Evolutionary conservation across 2,113 vertebrate genomes (phyloP).

Genomic region (Aptenodytes patagonicus): DNA sequence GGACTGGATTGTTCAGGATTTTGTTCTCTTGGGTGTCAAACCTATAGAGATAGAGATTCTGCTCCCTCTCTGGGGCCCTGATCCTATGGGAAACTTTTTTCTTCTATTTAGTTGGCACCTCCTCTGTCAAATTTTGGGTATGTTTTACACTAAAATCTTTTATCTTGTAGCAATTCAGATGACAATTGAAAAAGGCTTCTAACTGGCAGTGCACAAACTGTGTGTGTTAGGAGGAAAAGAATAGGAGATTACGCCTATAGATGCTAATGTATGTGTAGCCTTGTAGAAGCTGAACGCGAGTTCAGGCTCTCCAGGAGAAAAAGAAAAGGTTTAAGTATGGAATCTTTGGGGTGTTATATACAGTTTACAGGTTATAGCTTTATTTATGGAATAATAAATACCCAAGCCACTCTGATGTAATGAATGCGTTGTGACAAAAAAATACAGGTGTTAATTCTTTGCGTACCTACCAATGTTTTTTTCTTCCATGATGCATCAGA

Average conservation of each 20-base stretch:
- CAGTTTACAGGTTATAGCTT: neutral
- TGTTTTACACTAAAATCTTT: neutral
- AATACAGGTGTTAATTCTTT: neutral
- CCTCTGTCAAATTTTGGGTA: neutral
- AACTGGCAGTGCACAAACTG: neutral
- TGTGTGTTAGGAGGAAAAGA: rapidly evolving
- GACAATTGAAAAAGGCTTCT: neutral
- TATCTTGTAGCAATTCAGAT: neutral
- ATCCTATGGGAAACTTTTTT: neutral
- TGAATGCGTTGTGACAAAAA: neutral
- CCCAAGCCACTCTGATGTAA: neutral
- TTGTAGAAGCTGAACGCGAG: neutral
- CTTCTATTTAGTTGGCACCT: neutral
- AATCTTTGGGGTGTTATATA: neutral
- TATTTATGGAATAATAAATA: neutral
- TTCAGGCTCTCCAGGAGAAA: neutral
- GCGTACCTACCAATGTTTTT: neutral
- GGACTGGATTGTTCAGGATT: neutral
- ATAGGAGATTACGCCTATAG: neutral
- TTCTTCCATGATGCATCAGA: neutral
- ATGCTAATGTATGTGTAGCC: neutral
- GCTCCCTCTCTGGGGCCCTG: neutral
- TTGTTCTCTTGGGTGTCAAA: neutral
- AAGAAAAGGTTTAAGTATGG: neutral
- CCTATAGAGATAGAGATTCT: neutral